Evolutionary conservation across 2,797 vertebrate genomes (phyloP).

Genomic region (Darevskia mixta): DNA sequence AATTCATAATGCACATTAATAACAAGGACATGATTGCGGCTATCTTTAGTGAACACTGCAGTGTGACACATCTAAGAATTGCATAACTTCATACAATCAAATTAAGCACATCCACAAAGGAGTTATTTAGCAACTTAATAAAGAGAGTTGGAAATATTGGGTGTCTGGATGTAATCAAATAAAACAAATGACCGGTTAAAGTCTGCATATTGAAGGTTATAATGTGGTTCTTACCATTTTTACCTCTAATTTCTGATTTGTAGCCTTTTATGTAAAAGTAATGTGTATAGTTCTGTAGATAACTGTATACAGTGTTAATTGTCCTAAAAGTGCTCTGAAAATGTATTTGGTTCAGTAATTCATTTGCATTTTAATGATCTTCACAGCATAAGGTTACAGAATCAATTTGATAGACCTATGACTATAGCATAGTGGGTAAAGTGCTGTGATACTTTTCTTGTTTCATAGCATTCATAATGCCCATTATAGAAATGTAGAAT

Average conservation of each 20-base stretch:
- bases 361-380: conserved; percentile 81
- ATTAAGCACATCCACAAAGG: conserved; percentile 52
- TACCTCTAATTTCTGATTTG: conserved; percentile 69
- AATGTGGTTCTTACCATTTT: conserved; percentile 64
- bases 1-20: conserved; percentile 63
- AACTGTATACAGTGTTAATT: conserved; percentile 83
- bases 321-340: conserved; percentile 75
- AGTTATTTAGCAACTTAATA: conserved; percentile 61
- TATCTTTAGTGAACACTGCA: conserved; percentile 50
- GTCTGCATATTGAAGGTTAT: conserved; percentile 62
- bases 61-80: conserved; percentile 42
- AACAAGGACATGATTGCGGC: conserved; percentile 59
- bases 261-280: conserved; percentile 77
- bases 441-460: conserved; percentile 59
- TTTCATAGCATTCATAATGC: conserved; percentile 56
- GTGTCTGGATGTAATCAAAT: conserved; percentile 42
- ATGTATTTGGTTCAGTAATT: conserved; percentile 78
- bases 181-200: conserved; percentile 63
- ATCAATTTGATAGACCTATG: conserved; percentile 75
- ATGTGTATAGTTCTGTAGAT: conserved; percentile 76
- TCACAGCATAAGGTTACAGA: conserved; percentile 74
- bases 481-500: conserved; percentile 53
- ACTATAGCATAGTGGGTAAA: conserved; percentile 57
- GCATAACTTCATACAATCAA: conserved; percentile 34
- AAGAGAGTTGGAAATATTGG: conserved; percentile 50